Evolutionary conservation across 2,888 invertebrate species (phyloP).

Genomic region (Megamerina dolium): DNA sequence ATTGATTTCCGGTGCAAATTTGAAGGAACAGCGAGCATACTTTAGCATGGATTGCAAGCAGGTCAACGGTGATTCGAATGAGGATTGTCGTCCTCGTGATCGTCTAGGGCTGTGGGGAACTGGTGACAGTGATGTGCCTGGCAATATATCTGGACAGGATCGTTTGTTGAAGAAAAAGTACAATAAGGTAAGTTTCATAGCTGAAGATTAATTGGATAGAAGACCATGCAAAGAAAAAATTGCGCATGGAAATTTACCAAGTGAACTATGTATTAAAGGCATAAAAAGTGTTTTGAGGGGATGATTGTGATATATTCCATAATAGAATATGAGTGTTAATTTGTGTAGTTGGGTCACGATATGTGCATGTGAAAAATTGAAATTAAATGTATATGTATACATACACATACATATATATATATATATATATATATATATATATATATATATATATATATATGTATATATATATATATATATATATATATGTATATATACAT

Average conservation of each 20-base stretch:
- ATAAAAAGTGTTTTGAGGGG: too few species aligned
- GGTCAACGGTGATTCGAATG: conserved; percentile 3
- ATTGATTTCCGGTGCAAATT: background rate
- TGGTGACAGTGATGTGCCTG: conserved; percentile 40
- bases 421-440: background rate
- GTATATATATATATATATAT: background rate
- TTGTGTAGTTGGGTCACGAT: too few species aligned
- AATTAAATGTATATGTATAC: background rate
- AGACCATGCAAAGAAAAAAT: background rate
- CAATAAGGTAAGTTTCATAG: conserved; percentile 41
- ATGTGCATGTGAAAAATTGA: too few species aligned
- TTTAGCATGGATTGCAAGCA: conserved; percentile 13
- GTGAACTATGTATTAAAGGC: background rate
- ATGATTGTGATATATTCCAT: too few species aligned
- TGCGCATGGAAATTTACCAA: conserved; percentile 7
- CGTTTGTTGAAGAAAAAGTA: conserved; percentile 40
- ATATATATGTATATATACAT: background rate
- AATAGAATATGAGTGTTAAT: too few species aligned
- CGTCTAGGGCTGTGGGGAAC: conserved; percentile 41
- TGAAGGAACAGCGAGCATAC: conserved; percentile 15
- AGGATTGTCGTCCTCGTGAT: conserved; percentile 27
- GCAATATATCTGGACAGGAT: conserved; percentile 39
- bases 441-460: background rate
- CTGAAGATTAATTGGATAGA: background rate
- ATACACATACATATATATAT: background rate